These are phyloP conservation scores for Neofelis nebulosa DNA, from an alignment of 2,113 vertebrate genomes.

Conservation along the genomic window DNA sequence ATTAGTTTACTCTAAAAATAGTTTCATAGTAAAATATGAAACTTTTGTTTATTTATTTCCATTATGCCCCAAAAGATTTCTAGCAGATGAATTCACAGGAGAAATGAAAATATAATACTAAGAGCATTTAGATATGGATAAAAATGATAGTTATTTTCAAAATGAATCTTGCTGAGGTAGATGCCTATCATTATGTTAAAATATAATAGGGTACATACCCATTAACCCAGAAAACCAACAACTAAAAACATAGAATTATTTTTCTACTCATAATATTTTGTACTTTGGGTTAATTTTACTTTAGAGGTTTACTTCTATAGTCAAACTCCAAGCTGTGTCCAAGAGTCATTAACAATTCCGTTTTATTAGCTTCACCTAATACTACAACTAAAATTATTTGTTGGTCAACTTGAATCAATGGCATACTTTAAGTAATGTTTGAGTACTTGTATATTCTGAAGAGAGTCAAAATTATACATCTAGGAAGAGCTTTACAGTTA, in stretches of 20 bases:
- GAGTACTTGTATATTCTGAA: neutral
- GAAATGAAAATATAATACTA: neutral
- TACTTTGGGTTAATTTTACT: neutral
- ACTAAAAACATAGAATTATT: neutral
- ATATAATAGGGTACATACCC: neutral
- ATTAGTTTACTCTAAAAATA: neutral
- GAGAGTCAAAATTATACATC: neutral
- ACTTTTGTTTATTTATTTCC: neutral
- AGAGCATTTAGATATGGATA: neutral
- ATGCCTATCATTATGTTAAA: neutral
- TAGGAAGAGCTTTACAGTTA: constrained; percentile 10
- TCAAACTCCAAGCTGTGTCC: neutral
- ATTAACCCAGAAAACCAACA: neutral
- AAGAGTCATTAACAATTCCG: constrained; percentile 30
- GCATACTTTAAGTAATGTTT: neutral
- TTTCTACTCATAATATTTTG: neutral
- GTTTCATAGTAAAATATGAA: neutral
- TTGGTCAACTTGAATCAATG: constrained; percentile 56
- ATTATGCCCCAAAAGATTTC: neutral
- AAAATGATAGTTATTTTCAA: neutral
- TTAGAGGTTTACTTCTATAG: neutral
- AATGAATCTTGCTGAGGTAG: neutral
- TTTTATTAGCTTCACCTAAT: constrained; percentile 58
- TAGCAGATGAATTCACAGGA: neutral
- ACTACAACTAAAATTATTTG: constrained; percentile 38